Evolutionary conservation across 2,797 vertebrate genomes (phyloP).

Genomic region (Coranthus polyacanthus): DNA sequence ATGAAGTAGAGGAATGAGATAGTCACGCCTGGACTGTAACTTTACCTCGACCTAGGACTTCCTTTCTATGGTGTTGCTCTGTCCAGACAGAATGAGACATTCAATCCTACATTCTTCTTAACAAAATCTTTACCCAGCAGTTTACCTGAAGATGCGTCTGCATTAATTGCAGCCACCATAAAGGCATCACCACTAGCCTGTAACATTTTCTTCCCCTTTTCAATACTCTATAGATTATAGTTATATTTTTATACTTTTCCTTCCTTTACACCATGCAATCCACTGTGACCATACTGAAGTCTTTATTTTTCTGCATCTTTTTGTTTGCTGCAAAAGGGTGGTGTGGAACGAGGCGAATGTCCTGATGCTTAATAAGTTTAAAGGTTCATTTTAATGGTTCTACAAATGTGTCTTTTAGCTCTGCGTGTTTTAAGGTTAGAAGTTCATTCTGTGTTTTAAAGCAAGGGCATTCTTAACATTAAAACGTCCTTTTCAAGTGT

Average conservation of each 20-base stretch:
- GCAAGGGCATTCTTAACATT: not conserved
- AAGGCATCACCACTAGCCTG: constrained; percentile 22
- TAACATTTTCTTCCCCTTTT: no score
- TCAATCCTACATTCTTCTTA: constrained; percentile 14
- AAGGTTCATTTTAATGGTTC: constrained; percentile 18
- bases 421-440: not conserved
- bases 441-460: constrained; percentile 3
- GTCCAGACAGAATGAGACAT: constrained; percentile 14
- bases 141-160: constrained; percentile 34
- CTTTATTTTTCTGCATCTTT: not conserved
- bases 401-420: not conserved
- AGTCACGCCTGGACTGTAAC: constrained; percentile 56
- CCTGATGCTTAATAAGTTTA: constrained; percentile 7
- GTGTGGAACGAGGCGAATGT: constrained; percentile 28
- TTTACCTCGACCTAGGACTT: constrained; percentile 43
- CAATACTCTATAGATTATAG: no score
- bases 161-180: constrained; percentile 22
- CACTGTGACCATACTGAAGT: not conserved
- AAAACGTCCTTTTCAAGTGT: constrained; percentile 10
- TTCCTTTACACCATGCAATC: constrained; percentile 10
- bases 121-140: constrained; percentile 28
- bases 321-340: constrained; percentile 39
- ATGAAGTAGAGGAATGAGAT: constrained; percentile 36
- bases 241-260: no score
- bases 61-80: constrained; percentile 22